These are phyloP conservation scores for Exephanes ischioxanthus DNA, from an alignment of 2,888 invertebrate genomes.

Conservation along the genomic window DNA sequence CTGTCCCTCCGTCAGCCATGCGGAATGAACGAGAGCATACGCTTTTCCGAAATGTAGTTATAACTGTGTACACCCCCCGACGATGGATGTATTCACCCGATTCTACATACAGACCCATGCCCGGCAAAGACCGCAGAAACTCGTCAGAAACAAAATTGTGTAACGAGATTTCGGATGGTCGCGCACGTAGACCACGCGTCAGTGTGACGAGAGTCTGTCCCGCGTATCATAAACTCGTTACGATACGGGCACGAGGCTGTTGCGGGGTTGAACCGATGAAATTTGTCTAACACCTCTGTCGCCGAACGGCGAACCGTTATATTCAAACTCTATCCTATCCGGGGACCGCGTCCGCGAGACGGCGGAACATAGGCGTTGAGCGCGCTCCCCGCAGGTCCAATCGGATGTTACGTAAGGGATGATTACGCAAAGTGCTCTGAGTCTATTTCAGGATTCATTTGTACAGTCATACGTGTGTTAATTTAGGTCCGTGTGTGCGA, in stretches of 20 bases:
- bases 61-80: neutral
- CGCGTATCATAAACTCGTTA: conserved; percentile 59
- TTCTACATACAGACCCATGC: neutral
- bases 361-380: neutral
- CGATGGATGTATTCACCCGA: neutral
- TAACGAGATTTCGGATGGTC: conserved; percentile 53
- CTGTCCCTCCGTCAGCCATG: neutral
- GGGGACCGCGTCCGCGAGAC: neutral
- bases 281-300: conserved; percentile 41
- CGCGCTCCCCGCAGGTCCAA: neutral
- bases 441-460: neutral
- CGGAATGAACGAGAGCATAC: conserved; percentile 28
- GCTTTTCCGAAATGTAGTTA: conserved; percentile 37
- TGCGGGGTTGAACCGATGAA: conserved; percentile 17
- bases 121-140: conserved; percentile 37
- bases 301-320: conserved; percentile 2
- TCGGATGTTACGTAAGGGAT: neutral
- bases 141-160: conserved; percentile 59
- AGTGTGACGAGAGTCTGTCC: conserved; percentile 5
- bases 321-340: neutral
- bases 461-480: neutral
- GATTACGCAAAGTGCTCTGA: neutral
- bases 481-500: conserved; percentile 66
- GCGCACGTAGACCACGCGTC: conserved; percentile 18
- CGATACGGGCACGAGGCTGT: conserved; percentile 2